Conservation (phyloP, 2,113 vertebrate genomes). For the Chlamydotis undulata region DNA sequence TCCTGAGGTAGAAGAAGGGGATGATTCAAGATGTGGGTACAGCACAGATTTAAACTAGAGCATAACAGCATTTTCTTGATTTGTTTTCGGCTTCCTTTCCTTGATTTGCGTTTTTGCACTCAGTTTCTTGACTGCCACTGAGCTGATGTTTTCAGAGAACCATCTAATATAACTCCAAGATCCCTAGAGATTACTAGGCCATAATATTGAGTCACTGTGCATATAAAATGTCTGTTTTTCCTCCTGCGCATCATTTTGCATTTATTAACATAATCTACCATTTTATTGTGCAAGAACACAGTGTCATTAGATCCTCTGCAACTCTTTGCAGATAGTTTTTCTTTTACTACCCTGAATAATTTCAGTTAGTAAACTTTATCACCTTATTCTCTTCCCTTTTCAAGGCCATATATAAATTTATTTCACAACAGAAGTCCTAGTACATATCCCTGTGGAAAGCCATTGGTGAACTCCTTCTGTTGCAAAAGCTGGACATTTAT, state of each 20-base stretch:
- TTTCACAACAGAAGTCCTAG: not conserved
- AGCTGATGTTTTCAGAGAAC: not conserved
- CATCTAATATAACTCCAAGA: not conserved
- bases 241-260: not conserved
- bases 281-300: not conserved
- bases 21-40: not conserved
- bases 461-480: not conserved
- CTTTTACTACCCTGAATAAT: not conserved
- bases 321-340: not conserved
- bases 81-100: not conserved
- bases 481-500: not conserved
- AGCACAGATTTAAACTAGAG: not conserved
- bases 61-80: not conserved
- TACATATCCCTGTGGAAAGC: not conserved
- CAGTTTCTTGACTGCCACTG: not conserved
- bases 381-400: not conserved
- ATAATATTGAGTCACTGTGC: not conserved
- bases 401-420: not conserved
- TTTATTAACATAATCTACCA: not conserved
- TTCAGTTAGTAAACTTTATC: not conserved
- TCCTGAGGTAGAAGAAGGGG: not conserved
- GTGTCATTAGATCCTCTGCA: not conserved
- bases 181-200: not conserved
- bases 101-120: not conserved
- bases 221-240: not conserved